phyloP scores from a whole-genome alignment of 2,888 invertebrate genomes.

The Sphinx pinastri region DNA sequence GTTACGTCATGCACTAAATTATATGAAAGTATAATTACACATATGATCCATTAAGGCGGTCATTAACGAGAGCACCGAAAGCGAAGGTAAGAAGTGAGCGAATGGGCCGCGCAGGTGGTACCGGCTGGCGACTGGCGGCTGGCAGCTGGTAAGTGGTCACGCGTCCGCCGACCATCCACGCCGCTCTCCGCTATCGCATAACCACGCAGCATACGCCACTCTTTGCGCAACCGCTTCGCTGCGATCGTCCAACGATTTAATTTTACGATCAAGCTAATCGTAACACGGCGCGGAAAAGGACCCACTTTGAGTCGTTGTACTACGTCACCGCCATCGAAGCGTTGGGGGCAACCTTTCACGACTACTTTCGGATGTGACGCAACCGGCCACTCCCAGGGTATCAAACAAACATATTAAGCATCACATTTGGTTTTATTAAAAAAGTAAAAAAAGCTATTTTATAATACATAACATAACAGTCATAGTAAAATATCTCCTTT shows the following conservation, averaged over 20 bases:
- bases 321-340: slow-evolving; percentile 49
- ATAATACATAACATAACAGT: slow-evolving; percentile 81
- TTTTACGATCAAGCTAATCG: slow-evolving; percentile 59
- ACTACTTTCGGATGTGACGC: slow-evolving; percentile 73
- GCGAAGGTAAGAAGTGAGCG: slow-evolving; percentile 30
- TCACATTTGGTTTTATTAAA: slow-evolving; percentile 76
- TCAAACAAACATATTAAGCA: slow-evolving; percentile 67
- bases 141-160: neutral
- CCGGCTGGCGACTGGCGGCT: slow-evolving; percentile 20
- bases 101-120: neutral
- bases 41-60: slow-evolving; percentile 65
- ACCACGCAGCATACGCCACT: slow-evolving; percentile 39
- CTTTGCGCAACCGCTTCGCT: slow-evolving; percentile 50
- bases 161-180: neutral
- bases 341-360: slow-evolving; percentile 71
- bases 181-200: slow-evolving; percentile 14
- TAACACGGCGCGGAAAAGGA: slow-evolving; percentile 64
- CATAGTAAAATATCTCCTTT: slow-evolving; percentile 73
- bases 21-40: slow-evolving; percentile 66
- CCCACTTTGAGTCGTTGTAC: slow-evolving; percentile 39
- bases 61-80: slow-evolving; percentile 55
- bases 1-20: slow-evolving; percentile 56
- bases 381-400: slow-evolving; percentile 53
- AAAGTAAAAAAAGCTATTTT: slow-evolving; percentile 77
- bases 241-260: neutral